Evolutionary conservation across 2,797 vertebrate genomes (phyloP).

Genomic region (Parauchenoglanis ngamensis): DNA sequence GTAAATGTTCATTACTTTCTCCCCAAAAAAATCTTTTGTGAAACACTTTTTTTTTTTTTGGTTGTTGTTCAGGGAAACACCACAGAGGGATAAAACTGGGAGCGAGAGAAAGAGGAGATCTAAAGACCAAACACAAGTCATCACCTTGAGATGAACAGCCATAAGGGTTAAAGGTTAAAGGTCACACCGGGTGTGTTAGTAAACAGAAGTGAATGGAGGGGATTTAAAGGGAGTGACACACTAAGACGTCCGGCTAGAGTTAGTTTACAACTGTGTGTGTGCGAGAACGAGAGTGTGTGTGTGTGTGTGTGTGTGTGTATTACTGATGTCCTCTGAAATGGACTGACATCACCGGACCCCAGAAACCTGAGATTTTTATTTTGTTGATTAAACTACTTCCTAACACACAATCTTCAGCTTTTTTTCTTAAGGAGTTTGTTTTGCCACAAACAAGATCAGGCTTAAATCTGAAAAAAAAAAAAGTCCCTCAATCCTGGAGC

Average conservation of each 20-base stretch:
- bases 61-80: no score
- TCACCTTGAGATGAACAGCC: conserved; percentile 33
- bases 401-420: no score
- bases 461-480: neutral
- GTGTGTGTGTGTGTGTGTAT: neutral
- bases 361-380: neutral
- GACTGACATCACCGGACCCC: neutral
- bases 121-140: conserved; percentile 30
- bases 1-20: neutral
- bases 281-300: neutral
- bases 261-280: neutral
- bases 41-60: neutral
- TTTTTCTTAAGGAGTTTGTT: no score
- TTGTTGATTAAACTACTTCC: neutral
- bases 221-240: conserved; percentile 15
- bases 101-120: neutral
- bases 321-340: neutral
- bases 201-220: conserved; percentile 48
- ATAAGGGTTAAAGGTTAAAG: conserved; percentile 39
- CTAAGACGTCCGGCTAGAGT: neutral
- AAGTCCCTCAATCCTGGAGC: neutral
- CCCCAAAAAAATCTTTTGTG: neutral
- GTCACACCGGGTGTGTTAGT: conserved; percentile 29
- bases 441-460: no score
- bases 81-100: neutral